Evolutionary conservation across 2,113 vertebrate species (phyloP).

Genomic region (Microcebus griseorufus): DNA sequence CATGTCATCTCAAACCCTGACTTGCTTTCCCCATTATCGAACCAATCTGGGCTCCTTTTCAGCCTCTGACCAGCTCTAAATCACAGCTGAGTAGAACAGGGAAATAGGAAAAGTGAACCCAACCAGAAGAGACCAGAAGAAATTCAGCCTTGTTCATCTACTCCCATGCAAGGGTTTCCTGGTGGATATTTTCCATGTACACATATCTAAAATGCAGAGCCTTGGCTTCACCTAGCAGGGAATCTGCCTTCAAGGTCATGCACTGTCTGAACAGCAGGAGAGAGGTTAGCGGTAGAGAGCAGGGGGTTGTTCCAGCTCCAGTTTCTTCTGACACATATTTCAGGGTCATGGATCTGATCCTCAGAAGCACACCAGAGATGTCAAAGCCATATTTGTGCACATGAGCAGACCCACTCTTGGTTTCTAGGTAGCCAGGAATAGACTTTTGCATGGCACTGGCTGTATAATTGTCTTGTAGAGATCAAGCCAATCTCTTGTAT

Average conservation of each 20-base stretch:
- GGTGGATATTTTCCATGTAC: not conserved
- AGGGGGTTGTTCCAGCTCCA: not conserved
- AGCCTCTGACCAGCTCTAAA: not conserved
- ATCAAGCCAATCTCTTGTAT: not conserved
- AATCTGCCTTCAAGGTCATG: not conserved
- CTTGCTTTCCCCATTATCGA: not conserved
- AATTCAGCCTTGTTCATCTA: not conserved
- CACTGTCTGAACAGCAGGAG: not conserved
- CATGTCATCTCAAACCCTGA: not conserved
- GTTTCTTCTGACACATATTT: not conserved
- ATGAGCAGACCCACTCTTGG: not conserved
- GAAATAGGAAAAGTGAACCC: not conserved
- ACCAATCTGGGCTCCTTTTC: not conserved
- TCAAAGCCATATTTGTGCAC: not conserved
- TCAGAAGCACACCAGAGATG: conserved; percentile 11
- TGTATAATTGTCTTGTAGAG: not conserved
- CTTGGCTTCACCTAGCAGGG: not conserved
- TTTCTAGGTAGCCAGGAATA: not conserved
- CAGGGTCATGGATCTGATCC: not conserved
- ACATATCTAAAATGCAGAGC: not conserved
- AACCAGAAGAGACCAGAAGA: not conserved
- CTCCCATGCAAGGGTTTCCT: not conserved
- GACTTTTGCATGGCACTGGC: not conserved
- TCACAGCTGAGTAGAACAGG: not conserved
- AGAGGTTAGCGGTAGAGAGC: not conserved